Base-by-base conservation (phyloP, 2,113 vertebrate genomes). In the Irena cyanogastra region DNA sequence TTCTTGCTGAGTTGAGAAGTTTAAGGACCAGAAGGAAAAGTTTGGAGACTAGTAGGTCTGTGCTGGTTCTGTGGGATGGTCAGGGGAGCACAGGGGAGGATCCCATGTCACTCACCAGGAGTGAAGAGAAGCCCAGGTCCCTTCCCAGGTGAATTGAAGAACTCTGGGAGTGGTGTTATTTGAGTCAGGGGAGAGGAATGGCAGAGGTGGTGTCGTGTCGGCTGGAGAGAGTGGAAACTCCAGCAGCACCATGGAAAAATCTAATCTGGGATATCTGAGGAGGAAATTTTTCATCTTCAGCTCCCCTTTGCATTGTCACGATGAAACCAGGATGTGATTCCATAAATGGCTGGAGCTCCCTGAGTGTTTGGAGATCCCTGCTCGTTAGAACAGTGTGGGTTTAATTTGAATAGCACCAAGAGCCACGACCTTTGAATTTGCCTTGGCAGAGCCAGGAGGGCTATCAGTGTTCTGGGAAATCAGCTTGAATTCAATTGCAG, bases 381-480 rank as follows among this genome's bases (percentile, higher is more conserved):
- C 23, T 64, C 4, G 1, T 47, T 69, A 56, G 75, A 94, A 59
- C 27, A 20, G 8, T 3, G 33, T 16, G n/a, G 30, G 16, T 63
- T 91, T 83, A 77, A 80, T 66, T 87, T 70, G 82, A 88, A 27
- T 7, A 59, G 30, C 75, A 74, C 54, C 85, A 26, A 13, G 47
- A 87, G 18, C 59, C 66, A 79, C 8, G 88, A 93, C 92, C 90
- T 95, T 96, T 96, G 93, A 61, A 54, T 83, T 66, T 63, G 33
- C n/a, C 79, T 83, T 68, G 90, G 75, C 75, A 83, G 68, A 49
- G 70, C 60, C 47, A 35, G 65, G n/a, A 89, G 57, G 52, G n/a
- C 56, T 94, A 94, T 96, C 95, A 90, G 90, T 3, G 31, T 78
- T 88, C 87, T 60, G 63, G 82, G 84, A 85, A 90, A 87, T 57